Evolutionary conservation across 2,113 vertebrate genomes (phyloP).

Genomic region (Cinclus cinclus): DNA sequence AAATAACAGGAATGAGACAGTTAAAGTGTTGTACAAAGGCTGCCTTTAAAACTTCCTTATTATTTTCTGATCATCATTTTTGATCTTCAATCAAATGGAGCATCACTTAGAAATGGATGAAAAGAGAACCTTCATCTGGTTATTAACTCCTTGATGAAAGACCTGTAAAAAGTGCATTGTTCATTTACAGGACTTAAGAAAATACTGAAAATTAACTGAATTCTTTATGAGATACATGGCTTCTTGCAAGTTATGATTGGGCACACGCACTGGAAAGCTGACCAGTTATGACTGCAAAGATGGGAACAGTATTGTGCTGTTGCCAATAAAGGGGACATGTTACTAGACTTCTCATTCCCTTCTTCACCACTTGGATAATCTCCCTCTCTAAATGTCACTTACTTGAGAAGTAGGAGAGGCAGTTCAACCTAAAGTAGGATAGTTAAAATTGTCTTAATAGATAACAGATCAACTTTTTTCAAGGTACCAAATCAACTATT

Average conservation of each 20-base stretch:
- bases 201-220: conserved; percentile 43
- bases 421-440: background rate
- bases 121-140: conserved; percentile 49
- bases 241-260: conserved; percentile 39
- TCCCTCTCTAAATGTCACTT: background rate
- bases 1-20: conserved; percentile 24
- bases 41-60: conserved; percentile 29
- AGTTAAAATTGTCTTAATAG: background rate
- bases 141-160: conserved; percentile 65
- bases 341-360: background rate
- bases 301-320: background rate
- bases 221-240: conserved; percentile 6
- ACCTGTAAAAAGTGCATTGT: conserved; percentile 36
- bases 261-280: background rate
- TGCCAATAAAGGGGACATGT: background rate
- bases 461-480: background rate
- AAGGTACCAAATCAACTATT: background rate
- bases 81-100: conserved; percentile 54
- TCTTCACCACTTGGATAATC: background rate
- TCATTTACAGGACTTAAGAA: conserved; percentile 12
- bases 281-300: background rate
- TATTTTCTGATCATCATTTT: conserved; percentile 52
- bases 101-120: conserved; percentile 32
- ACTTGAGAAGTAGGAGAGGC: background rate
- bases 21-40: conserved; percentile 39